Evolutionary conservation across 2,113 vertebrate species (phyloP).

Genomic region (Gambusia affinis): DNA sequence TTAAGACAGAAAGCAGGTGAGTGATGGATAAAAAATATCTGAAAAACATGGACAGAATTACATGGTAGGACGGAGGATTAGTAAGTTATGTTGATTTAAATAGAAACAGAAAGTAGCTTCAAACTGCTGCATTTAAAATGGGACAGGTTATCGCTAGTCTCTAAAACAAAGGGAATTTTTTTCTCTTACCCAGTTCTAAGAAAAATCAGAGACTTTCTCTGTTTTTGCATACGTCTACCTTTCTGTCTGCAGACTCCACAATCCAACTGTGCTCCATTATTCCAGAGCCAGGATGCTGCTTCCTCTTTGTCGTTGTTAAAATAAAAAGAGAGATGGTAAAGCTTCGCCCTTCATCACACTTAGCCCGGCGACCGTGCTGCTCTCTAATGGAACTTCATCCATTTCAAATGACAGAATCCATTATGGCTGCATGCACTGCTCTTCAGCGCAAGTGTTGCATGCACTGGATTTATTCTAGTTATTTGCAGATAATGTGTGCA

Average conservation of each 20-base stretch:
- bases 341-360: slow-evolving; percentile 64
- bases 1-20: background rate
- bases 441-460: slow-evolving; percentile 44
- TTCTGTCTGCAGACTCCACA: background rate
- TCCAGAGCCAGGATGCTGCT: background rate
- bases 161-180: background rate
- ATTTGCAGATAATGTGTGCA: slow-evolving; percentile 56
- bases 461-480: slow-evolving; percentile 47
- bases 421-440: slow-evolving; percentile 46
- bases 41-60: background rate
- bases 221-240: background rate
- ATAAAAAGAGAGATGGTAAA: slow-evolving; percentile 34
- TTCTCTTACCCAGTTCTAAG: background rate
- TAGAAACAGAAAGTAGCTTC: background rate
- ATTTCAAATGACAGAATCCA: slow-evolving; percentile 68
- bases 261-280: slow-evolving; percentile 1
- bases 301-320: slow-evolving; percentile 16
- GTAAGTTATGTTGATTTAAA: background rate
- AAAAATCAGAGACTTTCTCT: background rate
- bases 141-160: background rate
- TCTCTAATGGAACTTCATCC: slow-evolving; percentile 68
- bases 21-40: background rate
- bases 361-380: slow-evolving; percentile 38
- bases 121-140: background rate
- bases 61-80: background rate